A percentile compares a stretch with the other conserved stretches of the same genome.
phyloP scores from a whole-genome alignment of 2,888 invertebrate species.

The Apamea monoglypha region DNA sequence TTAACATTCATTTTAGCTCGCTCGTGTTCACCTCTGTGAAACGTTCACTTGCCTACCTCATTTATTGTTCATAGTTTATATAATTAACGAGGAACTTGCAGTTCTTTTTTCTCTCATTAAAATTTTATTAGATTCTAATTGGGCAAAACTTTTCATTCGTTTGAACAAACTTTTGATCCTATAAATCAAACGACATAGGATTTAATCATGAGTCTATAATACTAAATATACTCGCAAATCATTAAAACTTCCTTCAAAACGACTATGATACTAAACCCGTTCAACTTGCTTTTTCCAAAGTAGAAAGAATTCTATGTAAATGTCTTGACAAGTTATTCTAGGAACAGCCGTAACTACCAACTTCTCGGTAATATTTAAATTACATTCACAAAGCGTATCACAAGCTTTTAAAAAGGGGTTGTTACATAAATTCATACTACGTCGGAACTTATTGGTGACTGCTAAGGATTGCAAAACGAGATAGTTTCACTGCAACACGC shows the following conservation, averaged over 20 bases:
- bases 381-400: slow-evolving; percentile 45
- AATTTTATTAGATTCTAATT: slow-evolving; percentile 62
- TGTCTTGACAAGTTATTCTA: slow-evolving; percentile 38
- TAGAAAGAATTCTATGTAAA: slow-evolving; percentile 21
- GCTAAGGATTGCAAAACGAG: slow-evolving; percentile 67
- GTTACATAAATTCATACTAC: slow-evolving; percentile 63
- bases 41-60: slow-evolving; percentile 73
- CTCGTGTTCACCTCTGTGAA: slow-evolving; percentile 59
- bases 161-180: slow-evolving; percentile 31
- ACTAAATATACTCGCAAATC: slow-evolving; percentile 10
- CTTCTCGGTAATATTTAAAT: slow-evolving; percentile 54
- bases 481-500: slow-evolving; percentile 60
- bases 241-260: slow-evolving; percentile 11
- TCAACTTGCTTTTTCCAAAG: slow-evolving; percentile 31
- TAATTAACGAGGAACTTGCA: slow-evolving; percentile 55
- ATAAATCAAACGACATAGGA: background rate
- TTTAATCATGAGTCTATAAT: background rate
- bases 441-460: slow-evolving; percentile 59
- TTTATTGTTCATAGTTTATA: slow-evolving; percentile 63
- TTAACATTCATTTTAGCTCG: slow-evolving; percentile 69
- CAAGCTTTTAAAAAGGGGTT: slow-evolving; percentile 58
- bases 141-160: slow-evolving; percentile 40
- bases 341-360: slow-evolving; percentile 25
- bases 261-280: slow-evolving; percentile 37
- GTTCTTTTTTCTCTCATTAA: slow-evolving; percentile 54